Evolutionary conservation across 2,113 vertebrate species (phyloP), one percentile per base, ranked within the genome.

Genomic region (Cyanistes caeruleus): DNA sequence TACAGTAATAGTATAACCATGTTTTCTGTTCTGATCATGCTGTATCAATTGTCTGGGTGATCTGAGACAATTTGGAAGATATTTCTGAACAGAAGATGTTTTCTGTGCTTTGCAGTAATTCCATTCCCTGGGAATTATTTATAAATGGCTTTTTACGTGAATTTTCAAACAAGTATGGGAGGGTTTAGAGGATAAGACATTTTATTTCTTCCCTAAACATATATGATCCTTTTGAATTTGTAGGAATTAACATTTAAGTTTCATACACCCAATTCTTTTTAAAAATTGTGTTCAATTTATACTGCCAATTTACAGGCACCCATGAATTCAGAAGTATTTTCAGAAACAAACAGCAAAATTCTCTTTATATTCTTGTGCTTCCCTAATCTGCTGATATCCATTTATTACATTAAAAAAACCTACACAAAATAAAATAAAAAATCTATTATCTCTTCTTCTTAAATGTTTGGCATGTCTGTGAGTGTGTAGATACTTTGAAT

Each of bases 201-300:
- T 35, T 56, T n/a, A 60, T 56, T 59, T 74, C 46, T 60, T n/a
- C 4, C 56, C 19, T 12, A 49, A 27, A 30, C 19, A 6, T 41
- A 31, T 41, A 14, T 46, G 10, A 46, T 91, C 7, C 13, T 37
- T 10, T 63, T 62, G 23, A 82, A 79, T 87, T 46, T 81, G 13
- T 51, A 59, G 21, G 25, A 2, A 24, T 30, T 51, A 43, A 15
- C 19, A 59, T 53, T 81, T n/a, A 43, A 64, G 5, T 48, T 84
- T 60, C 21, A 13, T 15, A 21, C 6, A 11, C 44, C 15, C 2
- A 59, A 10, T 46, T 51, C 60, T 46, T 52, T 56, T 11, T 8
- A 5, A 5, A 20, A 35, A 9, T 22, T 39, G 5, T 56, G 2
- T 74, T 84, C 0, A 0, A 28, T 76, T 80, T 72, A 23, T 55